These are phyloP conservation scores for Sorex fumeus DNA, from an alignment of 2,113 vertebrate genomes.

Conservation along the genomic window DNA sequence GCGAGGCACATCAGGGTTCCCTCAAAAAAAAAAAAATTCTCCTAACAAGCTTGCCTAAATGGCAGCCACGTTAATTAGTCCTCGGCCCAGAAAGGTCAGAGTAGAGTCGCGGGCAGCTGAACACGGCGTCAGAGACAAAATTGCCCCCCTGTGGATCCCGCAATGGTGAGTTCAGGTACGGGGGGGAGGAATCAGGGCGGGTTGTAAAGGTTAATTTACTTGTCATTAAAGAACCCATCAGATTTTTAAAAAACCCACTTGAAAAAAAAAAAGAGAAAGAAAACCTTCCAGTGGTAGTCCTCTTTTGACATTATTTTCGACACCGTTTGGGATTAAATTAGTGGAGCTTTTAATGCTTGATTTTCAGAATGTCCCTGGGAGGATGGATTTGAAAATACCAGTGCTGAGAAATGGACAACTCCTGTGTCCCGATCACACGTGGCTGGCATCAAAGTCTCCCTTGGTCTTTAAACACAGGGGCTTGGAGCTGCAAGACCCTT, in stretches of 20 bases:
- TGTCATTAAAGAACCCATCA: conserved; percentile 40
- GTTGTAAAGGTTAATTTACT: conserved; percentile 43
- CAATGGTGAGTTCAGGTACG: fast-evolving
- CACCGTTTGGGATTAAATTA: conserved; percentile 79
- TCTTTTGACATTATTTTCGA: conserved; percentile 76
- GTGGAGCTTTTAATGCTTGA: conserved; percentile 51
- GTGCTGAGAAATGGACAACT: conserved; percentile 61
- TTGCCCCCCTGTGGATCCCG: conserved; percentile 10
- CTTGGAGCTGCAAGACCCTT: conserved; percentile 75
- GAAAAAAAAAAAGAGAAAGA: background rate
- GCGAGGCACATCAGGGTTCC: too few species aligned
- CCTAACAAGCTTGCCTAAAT: too few species aligned
- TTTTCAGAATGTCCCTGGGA: conserved; percentile 42
- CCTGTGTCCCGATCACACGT: conserved; percentile 21
- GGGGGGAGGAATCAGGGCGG: background rate
- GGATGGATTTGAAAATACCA: conserved; percentile 61
- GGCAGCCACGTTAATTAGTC: background rate
- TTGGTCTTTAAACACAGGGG: conserved; percentile 70
- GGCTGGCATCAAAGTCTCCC: conserved; percentile 29
- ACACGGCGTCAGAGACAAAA: conserved; percentile 62
- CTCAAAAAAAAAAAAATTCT: too few species aligned
- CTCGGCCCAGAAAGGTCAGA: conserved; percentile 38
- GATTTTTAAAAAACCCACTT: conserved; percentile 43
- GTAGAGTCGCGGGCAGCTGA: conserved; percentile 18
- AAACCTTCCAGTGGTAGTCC: background rate